These are phyloP conservation scores for Melanocharis versteri DNA, from an alignment of 2,113 vertebrate species.

Conservation along the genomic window DNA sequence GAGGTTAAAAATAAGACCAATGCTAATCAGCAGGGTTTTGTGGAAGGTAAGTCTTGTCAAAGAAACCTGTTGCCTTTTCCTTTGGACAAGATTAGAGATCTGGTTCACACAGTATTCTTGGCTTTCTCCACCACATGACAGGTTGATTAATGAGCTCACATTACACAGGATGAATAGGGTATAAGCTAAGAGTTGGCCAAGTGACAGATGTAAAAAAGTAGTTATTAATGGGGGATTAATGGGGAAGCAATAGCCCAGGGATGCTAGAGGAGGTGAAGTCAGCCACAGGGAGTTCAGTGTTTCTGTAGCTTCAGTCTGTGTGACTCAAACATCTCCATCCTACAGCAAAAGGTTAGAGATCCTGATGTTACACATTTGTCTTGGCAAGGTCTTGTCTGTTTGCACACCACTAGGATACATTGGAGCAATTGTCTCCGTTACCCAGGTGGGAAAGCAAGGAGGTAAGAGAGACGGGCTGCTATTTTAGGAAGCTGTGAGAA, in stretches of 20 bases:
- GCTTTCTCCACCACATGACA: background rate
- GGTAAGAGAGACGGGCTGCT: background rate
- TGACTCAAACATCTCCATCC: background rate
- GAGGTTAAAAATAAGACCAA: background rate
- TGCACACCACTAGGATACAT: background rate
- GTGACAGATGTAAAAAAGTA: background rate
- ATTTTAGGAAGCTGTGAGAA: background rate
- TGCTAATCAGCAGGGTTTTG: background rate
- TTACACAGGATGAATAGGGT: background rate
- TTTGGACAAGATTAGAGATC: background rate
- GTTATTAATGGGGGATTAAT: background rate
- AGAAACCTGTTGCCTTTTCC: background rate
- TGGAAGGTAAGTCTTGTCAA: background rate
- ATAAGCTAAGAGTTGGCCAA: background rate
- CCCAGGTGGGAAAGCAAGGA: background rate
- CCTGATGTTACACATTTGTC: background rate
- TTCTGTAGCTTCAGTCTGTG: background rate
- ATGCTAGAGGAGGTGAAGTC: background rate
- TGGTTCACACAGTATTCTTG: background rate
- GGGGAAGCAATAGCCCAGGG: background rate
- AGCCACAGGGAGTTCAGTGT: background rate
- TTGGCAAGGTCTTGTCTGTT: background rate
- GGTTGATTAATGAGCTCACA: conserved; percentile 25
- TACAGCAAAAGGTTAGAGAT: background rate
- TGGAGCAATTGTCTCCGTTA: background rate